Conservation (phyloP, 2,797 vertebrate species). For the Trichosurus vulpecula region DNA sequence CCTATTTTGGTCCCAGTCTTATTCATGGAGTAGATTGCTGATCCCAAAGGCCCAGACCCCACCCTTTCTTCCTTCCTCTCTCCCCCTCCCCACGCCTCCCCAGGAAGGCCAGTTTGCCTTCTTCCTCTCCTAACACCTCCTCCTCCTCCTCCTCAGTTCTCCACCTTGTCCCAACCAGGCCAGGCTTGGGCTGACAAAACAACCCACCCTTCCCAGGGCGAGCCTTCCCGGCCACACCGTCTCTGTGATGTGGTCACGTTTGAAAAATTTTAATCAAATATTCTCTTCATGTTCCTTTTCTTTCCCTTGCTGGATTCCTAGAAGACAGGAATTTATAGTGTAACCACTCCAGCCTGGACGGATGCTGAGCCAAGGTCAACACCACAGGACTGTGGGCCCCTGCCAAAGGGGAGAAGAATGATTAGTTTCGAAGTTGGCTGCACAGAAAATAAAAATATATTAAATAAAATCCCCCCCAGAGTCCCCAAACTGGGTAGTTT, state of each 20-base stretch:
- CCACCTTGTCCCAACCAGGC: not conserved
- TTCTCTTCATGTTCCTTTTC: conserved; percentile 83
- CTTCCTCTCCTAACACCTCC: conserved; percentile 2
- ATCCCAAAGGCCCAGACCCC: not conserved
- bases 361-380: conserved; percentile 86
- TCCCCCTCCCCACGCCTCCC: not conserved
- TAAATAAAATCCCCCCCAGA: conserved; percentile 66
- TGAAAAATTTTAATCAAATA: conserved; percentile 86
- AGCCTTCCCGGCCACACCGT: conserved; percentile 76
- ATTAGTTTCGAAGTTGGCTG: conserved; percentile 75
- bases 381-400: conserved; percentile 80
- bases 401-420: conserved; percentile 81
- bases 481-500: conserved; percentile 49
- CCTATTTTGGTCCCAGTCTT: not conserved
- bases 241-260: conserved; percentile 83
- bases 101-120: conserved; percentile 5
- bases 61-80: not conserved
- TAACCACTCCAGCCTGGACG: conserved; percentile 83
- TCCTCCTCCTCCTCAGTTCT: not conserved
- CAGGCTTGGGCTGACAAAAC: not conserved
- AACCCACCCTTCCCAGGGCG: conserved; percentile 64
- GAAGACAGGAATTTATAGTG: conserved; percentile 90
- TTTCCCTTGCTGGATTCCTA: conserved; percentile 90
- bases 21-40: not conserved
- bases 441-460: conserved; percentile 80